Evolutionary conservation across 2,113 vertebrate genomes (phyloP).

Genomic region (Trinectes maculatus): DNA sequence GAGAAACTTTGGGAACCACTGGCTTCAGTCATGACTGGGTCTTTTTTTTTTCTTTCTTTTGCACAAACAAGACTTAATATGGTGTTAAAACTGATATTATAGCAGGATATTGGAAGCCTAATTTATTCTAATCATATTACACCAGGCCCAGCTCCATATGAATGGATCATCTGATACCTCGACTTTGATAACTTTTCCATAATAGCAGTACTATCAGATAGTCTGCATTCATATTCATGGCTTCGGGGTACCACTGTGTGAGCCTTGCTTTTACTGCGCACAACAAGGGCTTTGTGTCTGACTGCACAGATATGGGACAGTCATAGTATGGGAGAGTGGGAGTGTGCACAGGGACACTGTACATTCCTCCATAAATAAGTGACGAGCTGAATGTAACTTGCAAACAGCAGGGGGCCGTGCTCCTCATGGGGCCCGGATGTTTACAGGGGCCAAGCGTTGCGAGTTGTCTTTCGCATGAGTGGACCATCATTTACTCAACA

Average conservation of each 20-base stretch:
- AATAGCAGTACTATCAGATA: constrained; percentile 30
- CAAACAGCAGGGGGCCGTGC: constrained; percentile 51
- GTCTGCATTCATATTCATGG: constrained; percentile 41
- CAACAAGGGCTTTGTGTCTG: constrained; percentile 69
- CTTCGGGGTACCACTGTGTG: constrained; percentile 42
- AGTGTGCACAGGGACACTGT: constrained; percentile 39
- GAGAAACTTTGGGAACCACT: no score
- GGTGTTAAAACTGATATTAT: constrained; percentile 18
- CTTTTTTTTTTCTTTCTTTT: no score
- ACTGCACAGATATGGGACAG: constrained; percentile 58
- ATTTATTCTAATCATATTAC: constrained; percentile 43
- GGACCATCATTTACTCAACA: constrained; percentile 58
- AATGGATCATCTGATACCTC: constrained; percentile 35
- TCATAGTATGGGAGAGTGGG: constrained; percentile 65
- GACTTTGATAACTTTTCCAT: constrained; percentile 46
- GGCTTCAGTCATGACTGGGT: constrained; percentile 1
- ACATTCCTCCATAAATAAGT: constrained; percentile 79
- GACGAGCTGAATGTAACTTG: constrained; percentile 56
- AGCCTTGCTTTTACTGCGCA: constrained; percentile 54
- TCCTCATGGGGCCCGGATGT: constrained; percentile 31
- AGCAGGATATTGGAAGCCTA: not conserved
- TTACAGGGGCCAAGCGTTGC: constrained; percentile 45
- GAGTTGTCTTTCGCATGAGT: constrained; percentile 51
- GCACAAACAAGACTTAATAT: constrained; percentile 3
- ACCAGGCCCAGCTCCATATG: constrained; percentile 38